Conservation (phyloP, 2,797 vertebrate species). For the Pseudopleuronectes americanus region DNA sequence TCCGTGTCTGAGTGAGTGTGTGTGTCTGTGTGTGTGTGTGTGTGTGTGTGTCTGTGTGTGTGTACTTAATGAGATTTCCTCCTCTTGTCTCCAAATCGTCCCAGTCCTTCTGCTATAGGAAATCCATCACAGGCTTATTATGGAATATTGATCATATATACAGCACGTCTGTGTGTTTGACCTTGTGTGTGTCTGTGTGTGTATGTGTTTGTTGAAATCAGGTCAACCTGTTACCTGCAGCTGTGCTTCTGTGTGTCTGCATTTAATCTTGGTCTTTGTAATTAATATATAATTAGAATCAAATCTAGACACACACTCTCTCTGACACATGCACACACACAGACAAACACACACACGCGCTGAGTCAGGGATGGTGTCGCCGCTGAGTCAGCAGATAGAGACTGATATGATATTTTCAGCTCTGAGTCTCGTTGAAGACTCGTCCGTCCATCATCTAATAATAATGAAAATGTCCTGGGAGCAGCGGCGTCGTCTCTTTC, state of each 20-base stretch:
- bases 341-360: slow-evolving; percentile 1
- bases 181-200: not conserved
- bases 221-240: slow-evolving; percentile 15
- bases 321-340: slow-evolving; percentile 3
- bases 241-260: not conserved
- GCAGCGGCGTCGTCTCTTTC: not conserved
- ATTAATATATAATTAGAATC: slow-evolving; percentile 17
- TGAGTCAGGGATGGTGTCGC: slow-evolving; percentile 9
- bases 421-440: slow-evolving; percentile 13
- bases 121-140: slow-evolving; percentile 48
- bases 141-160: slow-evolving; percentile 28
- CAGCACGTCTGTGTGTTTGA: slow-evolving; percentile 5
- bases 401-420: slow-evolving; percentile 13
- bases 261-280: not conserved
- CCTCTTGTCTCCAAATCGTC: slow-evolving; percentile 5
- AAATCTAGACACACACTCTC: slow-evolving; percentile 22
- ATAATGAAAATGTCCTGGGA: not conserved
- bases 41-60: not conserved
- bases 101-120: slow-evolving; percentile 24
- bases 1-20: not conserved
- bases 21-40: slow-evolving; percentile 1
- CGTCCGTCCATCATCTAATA: not conserved
- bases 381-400: slow-evolving; percentile 31
- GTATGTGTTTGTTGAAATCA: not conserved
- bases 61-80: slow-evolving; percentile 17